Percentiles rank a stretch among this genome's conserved stretches.
phyloP scores from a whole-genome alignment of 2,113 vertebrate species.

The Pteronura brasiliensis region DNA sequence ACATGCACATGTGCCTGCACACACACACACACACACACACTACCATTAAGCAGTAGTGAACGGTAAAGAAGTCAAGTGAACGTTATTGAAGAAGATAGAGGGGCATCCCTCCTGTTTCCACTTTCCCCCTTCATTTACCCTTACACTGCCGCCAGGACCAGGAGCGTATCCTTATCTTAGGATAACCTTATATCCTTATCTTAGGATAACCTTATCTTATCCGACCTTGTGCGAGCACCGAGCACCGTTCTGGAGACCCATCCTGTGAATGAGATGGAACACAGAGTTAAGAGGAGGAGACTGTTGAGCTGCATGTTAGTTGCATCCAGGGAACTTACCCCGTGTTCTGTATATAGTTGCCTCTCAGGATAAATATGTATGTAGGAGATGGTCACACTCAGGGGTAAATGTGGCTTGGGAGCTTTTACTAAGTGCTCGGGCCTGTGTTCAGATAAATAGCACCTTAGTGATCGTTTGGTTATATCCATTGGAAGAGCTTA shows the following conservation, averaged over 20 bases:
- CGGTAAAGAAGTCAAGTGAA: neutral
- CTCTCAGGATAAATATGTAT: neutral
- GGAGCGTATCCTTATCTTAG: neutral
- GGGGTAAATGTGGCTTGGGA: neutral
- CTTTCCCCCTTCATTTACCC: neutral
- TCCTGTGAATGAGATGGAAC: neutral
- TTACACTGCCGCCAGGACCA: neutral
- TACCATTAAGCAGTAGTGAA: neutral
- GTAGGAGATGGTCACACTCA: neutral
- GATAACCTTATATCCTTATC: neutral
- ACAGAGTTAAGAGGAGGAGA: neutral
- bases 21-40: neutral
- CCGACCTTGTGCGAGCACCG: neutral
- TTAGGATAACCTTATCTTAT: neutral
- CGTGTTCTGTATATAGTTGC: neutral
- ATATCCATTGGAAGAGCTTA: neutral
- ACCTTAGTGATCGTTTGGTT: neutral
- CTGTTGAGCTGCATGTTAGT: neutral
- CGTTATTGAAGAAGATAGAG: neutral
- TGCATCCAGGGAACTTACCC: neutral
- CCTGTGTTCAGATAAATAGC: neutral
- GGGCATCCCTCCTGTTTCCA: neutral
- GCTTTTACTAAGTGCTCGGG: neutral
- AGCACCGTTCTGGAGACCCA: neutral
- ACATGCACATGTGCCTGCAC: neutral